Evolutionary conservation across 2,888 invertebrate genomes (phyloP).

Genomic region (Andricus quercusramuli): DNA sequence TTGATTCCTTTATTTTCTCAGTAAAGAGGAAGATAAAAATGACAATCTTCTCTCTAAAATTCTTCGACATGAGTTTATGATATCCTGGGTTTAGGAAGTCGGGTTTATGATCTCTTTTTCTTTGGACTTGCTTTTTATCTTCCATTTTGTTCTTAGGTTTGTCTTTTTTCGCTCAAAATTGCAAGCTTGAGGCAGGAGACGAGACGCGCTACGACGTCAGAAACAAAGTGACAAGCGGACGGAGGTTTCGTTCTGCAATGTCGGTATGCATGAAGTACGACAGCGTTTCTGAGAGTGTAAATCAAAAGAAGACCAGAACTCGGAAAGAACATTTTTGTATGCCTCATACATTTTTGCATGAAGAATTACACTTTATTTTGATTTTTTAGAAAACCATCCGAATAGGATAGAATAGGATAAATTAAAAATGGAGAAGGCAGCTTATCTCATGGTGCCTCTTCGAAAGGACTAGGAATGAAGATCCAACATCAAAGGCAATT

Average conservation of each 20-base stretch:
- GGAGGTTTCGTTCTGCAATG: neutral
- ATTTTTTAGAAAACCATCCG: no score
- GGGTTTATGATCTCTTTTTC: neutral
- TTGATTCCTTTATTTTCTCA: neutral
- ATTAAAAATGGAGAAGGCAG: no score
- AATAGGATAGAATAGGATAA: no score
- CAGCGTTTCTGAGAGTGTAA: neutral
- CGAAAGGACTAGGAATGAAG: slow-evolving; percentile 1
- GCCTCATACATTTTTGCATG: neutral
- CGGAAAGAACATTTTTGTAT: neutral
- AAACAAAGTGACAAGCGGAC: slow-evolving; percentile 6
- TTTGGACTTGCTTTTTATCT: neutral
- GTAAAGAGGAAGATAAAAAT: neutral
- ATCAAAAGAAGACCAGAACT: neutral
- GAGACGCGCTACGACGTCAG: neutral
- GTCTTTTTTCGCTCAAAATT: neutral
- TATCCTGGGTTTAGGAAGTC: neutral
- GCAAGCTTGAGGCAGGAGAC: neutral
- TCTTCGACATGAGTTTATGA: slow-evolving; percentile 10
- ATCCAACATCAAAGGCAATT: slow-evolving; percentile 25
- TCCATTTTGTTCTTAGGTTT: neutral
- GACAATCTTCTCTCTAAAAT: neutral
- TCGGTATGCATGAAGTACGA: slow-evolving; percentile 3
- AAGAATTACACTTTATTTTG: neutral
- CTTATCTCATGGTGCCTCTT: no score